Base-by-base conservation (phyloP, 2,888 invertebrate species). In the Criorhina ranunculi region DNA sequence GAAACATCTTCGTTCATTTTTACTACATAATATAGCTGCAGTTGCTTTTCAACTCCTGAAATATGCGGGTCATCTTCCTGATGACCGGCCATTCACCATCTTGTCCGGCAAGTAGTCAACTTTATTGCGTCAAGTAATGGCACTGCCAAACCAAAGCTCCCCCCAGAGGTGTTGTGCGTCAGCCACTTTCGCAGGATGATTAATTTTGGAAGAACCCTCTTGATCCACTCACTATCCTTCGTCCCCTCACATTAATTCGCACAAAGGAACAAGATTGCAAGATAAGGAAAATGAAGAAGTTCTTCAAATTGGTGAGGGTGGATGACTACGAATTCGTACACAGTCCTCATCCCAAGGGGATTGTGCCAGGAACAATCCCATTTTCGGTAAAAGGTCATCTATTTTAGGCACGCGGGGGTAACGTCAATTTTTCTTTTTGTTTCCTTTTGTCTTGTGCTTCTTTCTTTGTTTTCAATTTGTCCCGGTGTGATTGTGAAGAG, bases 361-460 rank as follows among this genome's bases (percentile, higher is more conserved):
- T 51, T 67, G 49, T 33, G 67, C 17, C 15, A 12, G 37, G 51
- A 82, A 77, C 59, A 66, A 60, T 60, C 46, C 59, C 44, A 59
- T 82, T 77, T 60, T 66, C 40, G 55, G 59, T 53, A 59, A 72
- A 72, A 70, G 81, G 81, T 82, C 81, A 82, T 82, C 77, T 40
- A 82, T 76, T 77, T 59, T 53, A 49, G 35, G 49, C 33, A 19
- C 5, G 12, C 4, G 12, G 33, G 11, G 70, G 57, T 40, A n/a
- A 17, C 35, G 35, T 53, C 53, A 46, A 66, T 31, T 64, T 59
- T 70, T 57, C 64, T 42, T 51, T 70, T 64, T 29, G 33, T 46
- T 19, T 35, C 51, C 51, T 53, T n/a, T 66, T 76, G 37, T 57
- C 51, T 59, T 57, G 9, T 46, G 17, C 44, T 44, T 17, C 35